Percentiles rank a stretch among this genome's conserved stretches.
These are phyloP conservation scores for Spheniscus mendiculus DNA, from an alignment of 2,113 vertebrate species.

Conservation along the genomic window DNA sequence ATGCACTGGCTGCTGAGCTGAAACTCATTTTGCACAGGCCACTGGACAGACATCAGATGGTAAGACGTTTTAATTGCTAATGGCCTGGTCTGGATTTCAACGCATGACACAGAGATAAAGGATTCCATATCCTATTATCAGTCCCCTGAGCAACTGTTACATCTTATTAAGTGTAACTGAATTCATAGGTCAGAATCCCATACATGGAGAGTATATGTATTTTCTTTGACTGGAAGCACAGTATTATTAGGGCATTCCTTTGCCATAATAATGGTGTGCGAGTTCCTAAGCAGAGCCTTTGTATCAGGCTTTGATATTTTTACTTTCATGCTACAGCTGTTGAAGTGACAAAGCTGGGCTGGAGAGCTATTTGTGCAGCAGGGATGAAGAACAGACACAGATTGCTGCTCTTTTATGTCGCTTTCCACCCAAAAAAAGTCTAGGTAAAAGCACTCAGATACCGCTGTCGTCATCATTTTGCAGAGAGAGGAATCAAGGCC, in stretches of 20 bases:
- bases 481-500: neutral
- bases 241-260: neutral
- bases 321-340: neutral
- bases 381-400: neutral
- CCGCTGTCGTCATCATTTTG: neutral
- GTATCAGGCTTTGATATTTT: neutral
- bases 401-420: neutral
- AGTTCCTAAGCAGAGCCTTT: neutral
- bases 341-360: neutral
- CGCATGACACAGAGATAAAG: neutral
- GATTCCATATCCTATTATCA: slow-evolving; percentile 32
- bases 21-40: neutral
- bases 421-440: neutral
- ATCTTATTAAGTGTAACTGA: slow-evolving; percentile 39
- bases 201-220: neutral
- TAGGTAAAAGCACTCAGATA: neutral
- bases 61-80: slow-evolving; percentile 37
- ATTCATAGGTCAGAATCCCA: neutral
- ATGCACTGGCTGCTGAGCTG: neutral
- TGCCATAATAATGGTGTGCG: neutral
- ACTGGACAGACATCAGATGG: neutral
- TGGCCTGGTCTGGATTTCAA: slow-evolving; percentile 30
- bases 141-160: neutral
- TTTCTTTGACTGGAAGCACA: neutral
- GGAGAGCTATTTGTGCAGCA: neutral